These are phyloP conservation scores for Arenicola marina DNA, from an alignment of 2,888 invertebrate genomes.

Conservation along the genomic window DNA sequence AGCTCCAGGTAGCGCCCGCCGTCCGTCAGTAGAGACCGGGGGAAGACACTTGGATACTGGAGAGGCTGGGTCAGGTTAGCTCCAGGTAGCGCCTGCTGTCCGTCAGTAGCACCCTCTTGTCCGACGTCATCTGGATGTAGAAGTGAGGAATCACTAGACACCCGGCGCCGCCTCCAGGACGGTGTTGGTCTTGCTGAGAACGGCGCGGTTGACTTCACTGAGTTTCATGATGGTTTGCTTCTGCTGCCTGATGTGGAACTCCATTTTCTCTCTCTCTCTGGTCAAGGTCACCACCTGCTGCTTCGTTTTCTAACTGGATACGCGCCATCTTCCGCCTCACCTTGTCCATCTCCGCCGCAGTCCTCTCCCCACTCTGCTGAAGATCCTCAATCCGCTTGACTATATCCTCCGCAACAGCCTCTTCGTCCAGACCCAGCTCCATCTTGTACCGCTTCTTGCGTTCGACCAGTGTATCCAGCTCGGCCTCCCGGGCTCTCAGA, in stretches of 20 bases:
- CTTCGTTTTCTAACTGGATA: constrained; percentile 4
- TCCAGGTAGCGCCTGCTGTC: constrained; percentile 31
- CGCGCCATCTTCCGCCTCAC: too few species aligned
- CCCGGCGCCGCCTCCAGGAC: constrained; percentile 18
- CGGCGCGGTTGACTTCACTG: constrained; percentile 5
- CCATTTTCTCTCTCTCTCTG: constrained; percentile 33
- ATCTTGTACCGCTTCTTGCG: constrained; percentile 22
- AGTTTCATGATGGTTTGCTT: constrained; percentile 32
- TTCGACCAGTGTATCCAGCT: constrained; percentile 14
- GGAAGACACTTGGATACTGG: too few species aligned
- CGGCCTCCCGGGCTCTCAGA: constrained; percentile 8
- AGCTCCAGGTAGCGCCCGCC: too few species aligned
- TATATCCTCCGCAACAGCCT: constrained; percentile 19
- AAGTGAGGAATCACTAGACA: constrained; percentile 32
- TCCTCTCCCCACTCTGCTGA: constrained; percentile 16
- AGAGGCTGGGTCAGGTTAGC: constrained; percentile 20
- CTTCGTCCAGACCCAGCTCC: constrained; percentile 16
- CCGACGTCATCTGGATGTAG: constrained; percentile 31
- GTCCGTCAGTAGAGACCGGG: too few species aligned
- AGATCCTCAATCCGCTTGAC: constrained; percentile 17
- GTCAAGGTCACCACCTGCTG: constrained; percentile 15
- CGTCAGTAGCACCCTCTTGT: constrained; percentile 26
- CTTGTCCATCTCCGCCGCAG: constrained; percentile 16
- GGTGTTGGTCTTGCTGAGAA: constrained; percentile 11
- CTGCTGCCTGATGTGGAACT: constrained; percentile 33